phyloP scores from a whole-genome alignment of 2,113 vertebrate genomes.

The Tyrannus savana region DNA sequence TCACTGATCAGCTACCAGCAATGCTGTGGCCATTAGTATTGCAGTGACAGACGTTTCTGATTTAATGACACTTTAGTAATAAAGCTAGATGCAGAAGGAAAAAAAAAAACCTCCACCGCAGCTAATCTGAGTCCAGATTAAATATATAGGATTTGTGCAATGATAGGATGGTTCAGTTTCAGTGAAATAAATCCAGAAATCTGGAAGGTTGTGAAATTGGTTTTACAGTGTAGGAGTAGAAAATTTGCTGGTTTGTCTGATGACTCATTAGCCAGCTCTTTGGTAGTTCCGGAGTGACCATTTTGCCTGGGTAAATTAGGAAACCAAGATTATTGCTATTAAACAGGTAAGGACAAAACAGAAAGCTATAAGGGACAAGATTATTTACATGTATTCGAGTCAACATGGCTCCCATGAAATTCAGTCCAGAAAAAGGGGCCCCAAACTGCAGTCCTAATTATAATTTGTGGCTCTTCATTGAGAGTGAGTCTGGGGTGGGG shows the following conservation, averaged over 20 bases:
- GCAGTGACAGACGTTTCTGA: background rate
- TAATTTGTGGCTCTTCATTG: background rate
- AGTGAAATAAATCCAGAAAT: background rate
- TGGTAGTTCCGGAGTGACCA: background rate
- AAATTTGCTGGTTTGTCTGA: background rate
- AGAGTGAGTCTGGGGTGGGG: background rate
- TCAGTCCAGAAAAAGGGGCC: background rate
- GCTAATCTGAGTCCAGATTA: background rate
- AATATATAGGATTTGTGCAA: background rate
- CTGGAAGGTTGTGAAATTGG: background rate
- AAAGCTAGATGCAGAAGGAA: background rate
- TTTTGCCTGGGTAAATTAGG: background rate
- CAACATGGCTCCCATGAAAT: background rate
- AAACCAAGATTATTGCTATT: background rate
- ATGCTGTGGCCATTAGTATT: background rate
- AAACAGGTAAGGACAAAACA: background rate
- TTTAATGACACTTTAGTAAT: background rate
- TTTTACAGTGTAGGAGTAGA: background rate
- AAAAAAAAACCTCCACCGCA: background rate
- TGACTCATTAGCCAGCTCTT: background rate
- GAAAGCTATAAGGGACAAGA: background rate
- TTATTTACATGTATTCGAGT: background rate
- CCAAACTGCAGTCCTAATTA: background rate
- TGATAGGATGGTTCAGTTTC: background rate
- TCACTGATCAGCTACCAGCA: background rate